phyloP scores from a whole-genome alignment of 2,113 vertebrate genomes.

The Oryzias curvinotus region DNA sequence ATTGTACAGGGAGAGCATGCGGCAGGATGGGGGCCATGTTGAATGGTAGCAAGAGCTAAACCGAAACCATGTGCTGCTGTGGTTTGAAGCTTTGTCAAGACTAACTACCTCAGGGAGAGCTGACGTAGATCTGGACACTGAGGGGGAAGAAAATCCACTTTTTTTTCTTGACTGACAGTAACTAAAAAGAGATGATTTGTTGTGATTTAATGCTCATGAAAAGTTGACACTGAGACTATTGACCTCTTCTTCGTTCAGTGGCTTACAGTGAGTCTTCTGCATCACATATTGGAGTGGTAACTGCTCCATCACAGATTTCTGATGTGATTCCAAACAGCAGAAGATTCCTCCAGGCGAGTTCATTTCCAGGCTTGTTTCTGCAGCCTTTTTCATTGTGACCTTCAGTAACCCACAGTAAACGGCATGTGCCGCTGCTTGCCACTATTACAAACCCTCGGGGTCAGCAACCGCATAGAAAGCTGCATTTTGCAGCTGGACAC shows the following conservation, averaged over 20 bases:
- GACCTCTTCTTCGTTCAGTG: conserved; percentile 34
- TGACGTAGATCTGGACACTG: conserved; percentile 31
- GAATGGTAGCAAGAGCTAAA: conserved; percentile 70
- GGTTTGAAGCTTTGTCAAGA: conserved; percentile 64
- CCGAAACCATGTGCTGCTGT: conserved; percentile 73
- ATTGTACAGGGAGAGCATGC: conserved; percentile 38
- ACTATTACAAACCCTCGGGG: conserved; percentile 38
- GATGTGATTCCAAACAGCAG: conserved; percentile 35
- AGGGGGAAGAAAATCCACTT: conserved; percentile 24
- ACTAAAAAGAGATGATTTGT: conserved; percentile 59
- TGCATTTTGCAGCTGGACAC: conserved; percentile 66
- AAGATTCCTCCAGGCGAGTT: conserved; percentile 29
- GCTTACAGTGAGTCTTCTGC: conserved; percentile 2
- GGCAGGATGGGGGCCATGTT: conserved; percentile 57
- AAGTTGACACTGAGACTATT: conserved; percentile 39
- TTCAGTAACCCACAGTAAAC: conserved; percentile 45
- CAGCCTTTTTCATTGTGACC: conserved; percentile 43
- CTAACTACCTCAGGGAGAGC: conserved; percentile 66
- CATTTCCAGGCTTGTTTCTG: conserved; percentile 29
- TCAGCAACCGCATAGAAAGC: conserved; percentile 44
- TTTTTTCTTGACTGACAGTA: conserved; percentile 58
- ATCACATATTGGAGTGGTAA: conserved; percentile 15
- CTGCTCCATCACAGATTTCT: conserved; percentile 4
- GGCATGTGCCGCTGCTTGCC: conserved; percentile 42
- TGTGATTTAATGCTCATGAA: conserved; percentile 55